phyloP scores from a whole-genome alignment of 2,113 vertebrate species.

The Amphiprion percula region DNA sequence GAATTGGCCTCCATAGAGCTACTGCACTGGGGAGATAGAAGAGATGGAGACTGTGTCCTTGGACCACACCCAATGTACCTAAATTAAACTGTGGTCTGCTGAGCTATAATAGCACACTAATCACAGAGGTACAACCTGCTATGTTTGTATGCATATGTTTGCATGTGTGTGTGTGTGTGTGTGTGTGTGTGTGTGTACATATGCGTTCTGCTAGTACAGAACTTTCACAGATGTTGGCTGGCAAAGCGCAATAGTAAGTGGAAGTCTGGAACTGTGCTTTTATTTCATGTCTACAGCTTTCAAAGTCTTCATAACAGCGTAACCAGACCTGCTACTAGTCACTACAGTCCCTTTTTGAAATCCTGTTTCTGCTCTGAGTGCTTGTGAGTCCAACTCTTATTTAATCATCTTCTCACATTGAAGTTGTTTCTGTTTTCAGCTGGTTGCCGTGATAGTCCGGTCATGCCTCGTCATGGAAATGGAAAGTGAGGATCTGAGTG shows the following conservation, averaged over 20 bases:
- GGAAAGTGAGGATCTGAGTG: slow-evolving; percentile 20
- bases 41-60: slow-evolving; percentile 43
- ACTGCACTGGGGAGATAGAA: slow-evolving; percentile 3
- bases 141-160: slow-evolving; percentile 35
- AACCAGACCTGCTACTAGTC: background rate
- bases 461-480: slow-evolving; percentile 7
- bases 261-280: background rate
- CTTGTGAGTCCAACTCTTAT: too few species aligned
- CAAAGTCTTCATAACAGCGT: too few species aligned
- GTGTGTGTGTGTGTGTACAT: background rate
- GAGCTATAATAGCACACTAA: slow-evolving; percentile 64
- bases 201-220: slow-evolving; percentile 10
- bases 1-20: background rate
- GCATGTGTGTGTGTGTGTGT: background rate
- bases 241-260: background rate
- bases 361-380: background rate
- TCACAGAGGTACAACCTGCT: slow-evolving; percentile 57
- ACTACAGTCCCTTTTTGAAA: background rate
- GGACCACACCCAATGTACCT: slow-evolving; percentile 71
- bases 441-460: background rate
- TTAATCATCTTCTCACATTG: background rate
- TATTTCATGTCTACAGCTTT: slow-evolving; percentile 17
- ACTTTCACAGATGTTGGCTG: slow-evolving; percentile 30
- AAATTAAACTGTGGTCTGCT: slow-evolving; percentile 61
- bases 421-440: background rate